phyloP scores from a whole-genome alignment of 2,888 invertebrate species.

The Drosophila stalkeri region DNA sequence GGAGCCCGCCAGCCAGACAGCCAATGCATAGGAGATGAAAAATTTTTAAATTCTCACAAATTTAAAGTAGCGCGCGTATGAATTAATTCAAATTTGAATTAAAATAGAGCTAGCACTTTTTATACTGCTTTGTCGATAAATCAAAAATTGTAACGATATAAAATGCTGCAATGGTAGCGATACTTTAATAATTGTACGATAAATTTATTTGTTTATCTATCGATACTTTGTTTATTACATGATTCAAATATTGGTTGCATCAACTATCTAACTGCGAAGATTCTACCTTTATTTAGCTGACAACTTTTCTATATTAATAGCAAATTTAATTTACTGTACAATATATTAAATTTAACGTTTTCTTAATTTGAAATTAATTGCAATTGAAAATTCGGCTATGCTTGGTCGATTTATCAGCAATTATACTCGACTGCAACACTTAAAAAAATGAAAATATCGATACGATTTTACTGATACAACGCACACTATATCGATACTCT shows the following conservation, averaged over 20 bases:
- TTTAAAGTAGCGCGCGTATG: constrained; percentile 22
- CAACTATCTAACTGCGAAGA: too few relatives aligned
- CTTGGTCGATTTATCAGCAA: neutral
- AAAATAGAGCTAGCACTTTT: neutral
- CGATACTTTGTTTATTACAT: neutral
- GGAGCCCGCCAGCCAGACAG: constrained; percentile 3
- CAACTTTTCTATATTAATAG: too few relatives aligned
- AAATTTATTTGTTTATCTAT: neutral
- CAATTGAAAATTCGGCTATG: neutral
- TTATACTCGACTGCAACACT: neutral
- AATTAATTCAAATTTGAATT: neutral
- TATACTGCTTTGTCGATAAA: neutral
- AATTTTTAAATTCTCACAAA: constrained; percentile 13
- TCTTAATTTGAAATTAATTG: neutral
- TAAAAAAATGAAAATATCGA: neutral
- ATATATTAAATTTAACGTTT: too few relatives aligned
- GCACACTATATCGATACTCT: neutral
- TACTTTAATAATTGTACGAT: neutral
- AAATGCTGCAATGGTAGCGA: neutral
- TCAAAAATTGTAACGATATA: neutral
- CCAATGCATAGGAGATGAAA: neutral
- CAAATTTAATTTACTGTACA: too few relatives aligned
- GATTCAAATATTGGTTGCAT: neutral
- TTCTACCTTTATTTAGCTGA: neutral
- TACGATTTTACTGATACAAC: neutral